Evolutionary conservation across 2,113 vertebrate genomes (phyloP).

Genomic region (Lucifuga dentata): DNA sequence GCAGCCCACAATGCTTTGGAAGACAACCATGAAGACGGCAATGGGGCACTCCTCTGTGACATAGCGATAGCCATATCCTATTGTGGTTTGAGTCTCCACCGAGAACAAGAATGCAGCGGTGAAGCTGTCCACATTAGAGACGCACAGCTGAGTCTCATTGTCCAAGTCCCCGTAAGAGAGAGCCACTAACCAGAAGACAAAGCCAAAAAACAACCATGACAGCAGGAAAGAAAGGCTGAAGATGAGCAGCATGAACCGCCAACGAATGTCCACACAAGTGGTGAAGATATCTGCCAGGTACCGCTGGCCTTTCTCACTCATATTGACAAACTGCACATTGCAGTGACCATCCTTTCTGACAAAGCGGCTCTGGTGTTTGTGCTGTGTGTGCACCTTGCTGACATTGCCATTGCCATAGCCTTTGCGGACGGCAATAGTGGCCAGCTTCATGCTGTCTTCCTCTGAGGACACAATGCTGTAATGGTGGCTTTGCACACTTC

Average conservation of each 20-base stretch:
- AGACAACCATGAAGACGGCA: slow-evolving; percentile 95
- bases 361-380: slow-evolving; percentile 90
- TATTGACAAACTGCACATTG: slow-evolving; percentile 96
- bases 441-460: slow-evolving; percentile 95
- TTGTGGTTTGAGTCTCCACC: slow-evolving; percentile 97
- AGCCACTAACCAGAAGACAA: slow-evolving; percentile 95
- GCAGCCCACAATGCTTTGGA: slow-evolving; percentile 96
- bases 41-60: slow-evolving; percentile 95
- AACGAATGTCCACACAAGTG: slow-evolving; percentile 97
- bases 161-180: slow-evolving; percentile 92
- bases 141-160: slow-evolving; percentile 86
- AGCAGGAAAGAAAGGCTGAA: slow-evolving; percentile 95
- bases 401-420: slow-evolving; percentile 94
- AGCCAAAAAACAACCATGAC: slow-evolving; percentile 96
- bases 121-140: slow-evolving; percentile 96
- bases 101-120: slow-evolving; percentile 97
- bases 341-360: slow-evolving; percentile 97
- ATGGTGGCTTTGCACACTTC: slow-evolving; percentile 96
- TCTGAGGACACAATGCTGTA: slow-evolving; percentile 98
- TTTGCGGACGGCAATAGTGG: slow-evolving; percentile 90
- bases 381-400: slow-evolving; percentile 88
- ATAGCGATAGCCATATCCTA: slow-evolving; percentile 94
- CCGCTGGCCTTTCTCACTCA: slow-evolving; percentile 95
- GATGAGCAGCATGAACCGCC: slow-evolving; percentile 97
- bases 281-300: slow-evolving; percentile 98